A percentile compares a stretch with the other conserved stretches of the same genome.
Conservation (phyloP, 2,113 vertebrate genomes). For the Coracopsis vasa region DNA sequence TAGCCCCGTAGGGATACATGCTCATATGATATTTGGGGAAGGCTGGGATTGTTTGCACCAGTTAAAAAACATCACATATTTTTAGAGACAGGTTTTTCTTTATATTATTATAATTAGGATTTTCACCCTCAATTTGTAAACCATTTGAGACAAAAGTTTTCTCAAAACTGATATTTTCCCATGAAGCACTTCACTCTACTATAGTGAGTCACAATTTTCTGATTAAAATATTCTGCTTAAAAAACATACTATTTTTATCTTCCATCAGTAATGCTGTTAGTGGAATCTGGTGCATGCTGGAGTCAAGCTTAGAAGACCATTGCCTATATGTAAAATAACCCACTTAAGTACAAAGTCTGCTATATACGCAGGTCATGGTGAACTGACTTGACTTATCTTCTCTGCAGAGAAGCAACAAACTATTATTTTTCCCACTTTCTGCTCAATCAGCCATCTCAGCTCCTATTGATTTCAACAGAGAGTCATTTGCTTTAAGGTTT, state of each 20-base stretch:
- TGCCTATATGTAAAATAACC: not conserved
- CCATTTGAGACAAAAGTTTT: not conserved
- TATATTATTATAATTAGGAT: not conserved
- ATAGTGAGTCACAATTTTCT: not conserved
- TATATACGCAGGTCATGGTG: not conserved
- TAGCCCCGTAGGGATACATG: accelerated
- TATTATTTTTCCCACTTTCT: slow-evolving; percentile 24
- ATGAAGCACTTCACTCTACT: not conserved
- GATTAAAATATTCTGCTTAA: not conserved
- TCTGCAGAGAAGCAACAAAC: not conserved
- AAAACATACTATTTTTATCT: not conserved
- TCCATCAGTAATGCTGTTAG: not conserved
- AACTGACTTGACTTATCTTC: not conserved
- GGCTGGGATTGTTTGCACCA: not conserved
- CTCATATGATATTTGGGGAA: not conserved
- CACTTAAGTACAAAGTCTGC: not conserved
- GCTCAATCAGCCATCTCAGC: not conserved
- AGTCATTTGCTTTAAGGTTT: not conserved
- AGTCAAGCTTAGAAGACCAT: not conserved
- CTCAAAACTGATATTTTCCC: not conserved
- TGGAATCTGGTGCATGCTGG: not conserved
- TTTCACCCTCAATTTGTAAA: not conserved
- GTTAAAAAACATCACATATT: not conserved
- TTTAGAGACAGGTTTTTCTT: not conserved
- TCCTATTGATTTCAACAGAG: slow-evolving; percentile 10